A percentile compares a stretch with the other conserved stretches of the same genome.
Evolutionary conservation across 2,113 vertebrate species (phyloP).

Genomic region (Ameiurus melas): DNA sequence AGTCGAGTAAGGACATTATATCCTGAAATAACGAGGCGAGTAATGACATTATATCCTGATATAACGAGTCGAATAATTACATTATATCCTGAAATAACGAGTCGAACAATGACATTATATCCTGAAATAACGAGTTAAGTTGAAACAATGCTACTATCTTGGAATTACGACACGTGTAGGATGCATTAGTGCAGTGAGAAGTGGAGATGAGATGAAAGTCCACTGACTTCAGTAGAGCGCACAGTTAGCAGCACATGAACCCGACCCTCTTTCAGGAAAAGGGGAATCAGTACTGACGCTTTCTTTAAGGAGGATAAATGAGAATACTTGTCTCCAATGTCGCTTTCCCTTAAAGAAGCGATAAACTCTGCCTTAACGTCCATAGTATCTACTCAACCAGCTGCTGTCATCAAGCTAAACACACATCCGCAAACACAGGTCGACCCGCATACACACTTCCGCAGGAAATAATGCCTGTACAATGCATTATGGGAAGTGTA

Average conservation of each 20-base stretch:
- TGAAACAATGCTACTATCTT: too few relatives aligned
- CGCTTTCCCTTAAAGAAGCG: conserved; percentile 7
- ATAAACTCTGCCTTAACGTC: conserved; percentile 6
- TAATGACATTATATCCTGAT: too few relatives aligned
- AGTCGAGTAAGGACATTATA: too few relatives aligned
- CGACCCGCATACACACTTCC: background rate
- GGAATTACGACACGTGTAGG: too few relatives aligned
- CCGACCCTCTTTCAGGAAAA: conserved; percentile 29
- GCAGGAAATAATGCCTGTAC: background rate
- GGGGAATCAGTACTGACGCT: conserved; percentile 36
- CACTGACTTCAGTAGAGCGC: conserved; percentile 10
- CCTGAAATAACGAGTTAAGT: too few relatives aligned
- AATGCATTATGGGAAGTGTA: conserved; percentile 22
- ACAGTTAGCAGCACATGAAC: conserved; percentile 18
- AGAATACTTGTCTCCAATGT: background rate
- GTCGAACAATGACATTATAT: too few relatives aligned
- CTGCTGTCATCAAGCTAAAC: background rate
- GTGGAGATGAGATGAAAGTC: background rate
- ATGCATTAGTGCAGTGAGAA: background rate
- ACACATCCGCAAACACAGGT: background rate
- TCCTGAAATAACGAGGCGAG: too few relatives aligned
- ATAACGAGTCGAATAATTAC: too few relatives aligned
- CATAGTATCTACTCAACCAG: background rate
- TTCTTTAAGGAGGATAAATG: background rate
- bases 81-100: too few relatives aligned